Conservation (phyloP, 1,140 invertebrate genomes). For the Leguminivora glycinivorella region DNA sequence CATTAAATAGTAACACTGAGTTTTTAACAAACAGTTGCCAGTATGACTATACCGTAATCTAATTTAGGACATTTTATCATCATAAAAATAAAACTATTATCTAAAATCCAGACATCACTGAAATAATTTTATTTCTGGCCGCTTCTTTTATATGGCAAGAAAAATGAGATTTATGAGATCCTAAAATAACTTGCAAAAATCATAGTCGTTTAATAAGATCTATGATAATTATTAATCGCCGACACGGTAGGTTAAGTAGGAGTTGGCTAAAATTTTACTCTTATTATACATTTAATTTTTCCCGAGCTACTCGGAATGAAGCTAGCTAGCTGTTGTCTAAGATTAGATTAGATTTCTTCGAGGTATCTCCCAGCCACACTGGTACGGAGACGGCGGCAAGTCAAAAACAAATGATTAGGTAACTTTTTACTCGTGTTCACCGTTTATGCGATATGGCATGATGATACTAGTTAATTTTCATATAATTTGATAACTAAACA, state of each 20-base stretch:
- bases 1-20: slow-evolving; percentile 74
- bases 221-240: slow-evolving; percentile 15
- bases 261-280: not conserved
- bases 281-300: slow-evolving; percentile 15
- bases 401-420: slow-evolving; percentile 28
- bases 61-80: slow-evolving; percentile 31
- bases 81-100: slow-evolving; percentile 36
- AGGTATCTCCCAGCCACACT: slow-evolving; percentile 14
- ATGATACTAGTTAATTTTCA: not conserved
- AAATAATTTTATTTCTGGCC: slow-evolving; percentile 30
- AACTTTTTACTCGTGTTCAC: not conserved
- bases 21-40: slow-evolving; percentile 56
- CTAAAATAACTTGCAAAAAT: slow-evolving; percentile 22
- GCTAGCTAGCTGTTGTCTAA: slow-evolving; percentile 24
- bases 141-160: slow-evolving; percentile 28
- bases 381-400: slow-evolving; percentile 17
- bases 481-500: not conserved
- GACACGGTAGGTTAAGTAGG: not conserved
- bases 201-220: slow-evolving; percentile 3
- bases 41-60: slow-evolving; percentile 32
- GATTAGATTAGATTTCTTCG: slow-evolving; percentile 22
- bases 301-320: slow-evolving; percentile 1
- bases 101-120: slow-evolving; percentile 20
- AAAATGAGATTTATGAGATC: slow-evolving; percentile 18
- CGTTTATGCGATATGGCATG: not conserved